Base-by-base conservation (phyloP, 2,113 vertebrate genomes). In the Collichthys lucidus region DNA sequence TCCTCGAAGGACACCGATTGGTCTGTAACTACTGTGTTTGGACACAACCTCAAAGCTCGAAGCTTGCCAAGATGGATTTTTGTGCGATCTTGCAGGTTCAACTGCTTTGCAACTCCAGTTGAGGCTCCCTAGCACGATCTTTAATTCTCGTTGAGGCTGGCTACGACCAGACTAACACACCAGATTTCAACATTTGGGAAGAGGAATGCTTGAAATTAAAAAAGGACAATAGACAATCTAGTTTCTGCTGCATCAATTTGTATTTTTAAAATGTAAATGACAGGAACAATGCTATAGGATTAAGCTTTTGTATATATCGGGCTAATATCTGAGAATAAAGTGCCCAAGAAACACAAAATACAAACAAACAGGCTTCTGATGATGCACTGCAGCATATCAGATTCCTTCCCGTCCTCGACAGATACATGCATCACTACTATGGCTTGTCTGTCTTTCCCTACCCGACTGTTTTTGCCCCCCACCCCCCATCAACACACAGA, bases 301-400 rank as follows among this genome's bases (percentile, higher is more conserved):
- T 22, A 3, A 8, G 4, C 31, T 52, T 0, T 29, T 20, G n/a
- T 20, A 60, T 47, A 16, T 69, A 22, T 22, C 44, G 12, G 1
- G 42, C 7, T 22, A 44, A 42, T 50, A 52, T 53, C 8, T 40
- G 49, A 20, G 35, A 44, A 68, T 56, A 6, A 59, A 52, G 50
- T n/a, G 31, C 11, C 14, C 15, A 11, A 52, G 15, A 76, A 76
- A 76, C 29, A 26, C 14, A 35, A 24, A 52, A 49, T 29, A 46
- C 35, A 56, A 26, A 40, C 26, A 79, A 80, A 62, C 24, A 56
- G 40, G 47, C 40, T 20, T 73, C 57, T 72, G 64, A 69, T 55
- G 47, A 77, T 71, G 31, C 73, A 68, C 74, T 71, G 77, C 40
- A 24, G 29, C 44, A 70, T 73, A 85, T 89, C 52, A 62, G 29